A percentile compares a stretch with the other conserved stretches of the same genome.
Evolutionary conservation across 2,888 invertebrate species (phyloP).

Genomic region (Galeruca laticollis): DNA sequence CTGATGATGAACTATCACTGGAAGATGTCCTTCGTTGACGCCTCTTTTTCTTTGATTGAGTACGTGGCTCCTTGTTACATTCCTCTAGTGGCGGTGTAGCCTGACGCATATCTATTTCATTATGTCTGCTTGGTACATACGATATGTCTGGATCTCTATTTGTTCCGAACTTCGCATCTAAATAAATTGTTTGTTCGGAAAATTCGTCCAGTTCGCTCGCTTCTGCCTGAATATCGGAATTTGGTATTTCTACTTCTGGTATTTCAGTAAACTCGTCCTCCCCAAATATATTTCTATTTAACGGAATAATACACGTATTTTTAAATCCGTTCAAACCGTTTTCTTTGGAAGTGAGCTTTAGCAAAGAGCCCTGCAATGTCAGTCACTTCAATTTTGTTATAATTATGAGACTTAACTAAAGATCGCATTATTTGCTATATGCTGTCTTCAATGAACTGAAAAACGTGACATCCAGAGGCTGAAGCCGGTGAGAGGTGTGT

Average conservation of each 20-base stretch:
- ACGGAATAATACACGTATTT: conserved; percentile 26
- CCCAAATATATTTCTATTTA: conserved; percentile 26
- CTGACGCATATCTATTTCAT: too few relatives aligned
- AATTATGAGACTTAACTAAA: too few relatives aligned
- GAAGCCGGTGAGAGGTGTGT: too few relatives aligned
- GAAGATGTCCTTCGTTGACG: conserved; percentile 13
- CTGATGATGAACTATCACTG: conserved; percentile 18
- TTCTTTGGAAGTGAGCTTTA: conserved; percentile 33
- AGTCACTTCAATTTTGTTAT: too few relatives aligned
- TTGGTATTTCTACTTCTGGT: not conserved
- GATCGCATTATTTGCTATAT: too few relatives aligned
- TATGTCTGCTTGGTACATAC: conserved; percentile 4
- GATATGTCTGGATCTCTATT: conserved; percentile 1
- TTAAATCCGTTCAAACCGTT: conserved; percentile 34
- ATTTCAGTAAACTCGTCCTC: conserved; percentile 34
- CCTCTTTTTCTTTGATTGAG: too few relatives aligned
- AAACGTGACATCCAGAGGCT: too few relatives aligned
- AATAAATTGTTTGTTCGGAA: not conserved
- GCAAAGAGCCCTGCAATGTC: conserved; percentile 29
- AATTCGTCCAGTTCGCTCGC: not conserved
- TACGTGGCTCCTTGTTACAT: too few relatives aligned
- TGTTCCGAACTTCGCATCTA: not conserved
- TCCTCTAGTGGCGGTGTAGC: too few relatives aligned
- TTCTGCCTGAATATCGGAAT: not conserved
- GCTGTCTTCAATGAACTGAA: too few relatives aligned